Base-by-base conservation (phyloP, 1,140 invertebrate species). In the Orchesella cincta region DNA sequence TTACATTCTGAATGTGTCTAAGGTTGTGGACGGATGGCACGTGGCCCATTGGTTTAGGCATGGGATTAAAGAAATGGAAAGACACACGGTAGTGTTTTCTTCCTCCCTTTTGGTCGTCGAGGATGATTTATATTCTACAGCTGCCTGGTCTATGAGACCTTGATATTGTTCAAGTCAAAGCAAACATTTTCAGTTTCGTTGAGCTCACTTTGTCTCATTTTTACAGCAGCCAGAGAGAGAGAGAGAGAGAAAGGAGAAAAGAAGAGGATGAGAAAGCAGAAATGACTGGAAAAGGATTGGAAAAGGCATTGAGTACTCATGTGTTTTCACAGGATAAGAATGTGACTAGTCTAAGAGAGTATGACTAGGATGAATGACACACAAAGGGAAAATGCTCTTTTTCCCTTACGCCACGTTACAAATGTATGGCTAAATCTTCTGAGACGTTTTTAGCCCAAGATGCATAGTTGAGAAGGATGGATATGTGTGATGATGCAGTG, bases 91-190 rank as follows among this genome's bases (percentile, higher is more conserved):
- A 57, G 52, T 5, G 8, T 57, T 23, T 23, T 57, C 23, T n/a
- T 14, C 52, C 8, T 46, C 39, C 39, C 18, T 46, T 5, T 3
- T 57, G 52, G 52, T 57, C 12, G 52, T 57, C 23, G 8, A 18
- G 52, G 39, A 57, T 57, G 52, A 57, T 57, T 57, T 57, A 57
- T 57, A 57, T 57, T 57, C 52, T 23, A 26, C 3, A 3, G 23
- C 14, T 57, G 52, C 52, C 52, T n/a, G 52, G 52, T 57, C 52
- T 57, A 26, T 57, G 52, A 57, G 52, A 57, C 52, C 52, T 57
- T 57, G 52, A 57, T 57, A 57, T 57, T 57, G 52, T 57, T 57
- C 52, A 26, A 57, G 52, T 57, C 52, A 57, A 14, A 14, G 52
- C 8, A 57, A 57, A 57, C 52, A 57, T 57, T 57, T 57, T 26